phyloP scores from a whole-genome alignment of 2,888 invertebrate genomes.

The Ryuthela nishihirai region DNA sequence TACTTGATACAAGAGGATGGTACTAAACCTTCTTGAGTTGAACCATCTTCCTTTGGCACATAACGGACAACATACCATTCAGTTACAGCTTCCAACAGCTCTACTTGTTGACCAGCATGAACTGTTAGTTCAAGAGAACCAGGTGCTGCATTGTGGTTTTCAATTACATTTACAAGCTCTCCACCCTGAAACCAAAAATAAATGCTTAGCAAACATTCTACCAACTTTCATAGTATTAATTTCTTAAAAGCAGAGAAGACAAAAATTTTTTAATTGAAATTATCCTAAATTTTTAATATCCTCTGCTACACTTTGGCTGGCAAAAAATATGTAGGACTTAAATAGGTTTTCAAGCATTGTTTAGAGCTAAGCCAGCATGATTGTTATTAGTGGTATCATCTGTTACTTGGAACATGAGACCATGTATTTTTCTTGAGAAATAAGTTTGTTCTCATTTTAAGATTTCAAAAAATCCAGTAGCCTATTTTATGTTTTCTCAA shows the following conservation, averaged over 20 bases:
- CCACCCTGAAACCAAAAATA: constrained; percentile 55
- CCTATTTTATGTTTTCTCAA: too few relatives aligned
- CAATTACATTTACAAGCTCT: constrained; percentile 81
- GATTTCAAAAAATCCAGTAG: too few relatives aligned
- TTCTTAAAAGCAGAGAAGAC: not conserved
- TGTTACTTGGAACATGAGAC: too few relatives aligned
- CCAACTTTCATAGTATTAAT: not conserved
- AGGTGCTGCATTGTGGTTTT: constrained; percentile 72
- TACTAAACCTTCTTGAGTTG: constrained; percentile 49
- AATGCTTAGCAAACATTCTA: not conserved
- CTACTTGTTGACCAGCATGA: constrained; percentile 87
- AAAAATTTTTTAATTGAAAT: not conserved
- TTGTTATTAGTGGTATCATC: too few relatives aligned
- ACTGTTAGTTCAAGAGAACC: constrained; percentile 77
- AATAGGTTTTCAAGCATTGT: too few relatives aligned
- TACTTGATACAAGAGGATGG: constrained; percentile 51
- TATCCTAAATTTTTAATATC: not conserved
- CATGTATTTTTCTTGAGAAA: too few relatives aligned
- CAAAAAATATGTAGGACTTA: too few relatives aligned
- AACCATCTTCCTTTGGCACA: constrained; percentile 20
- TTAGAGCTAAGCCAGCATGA: too few relatives aligned
- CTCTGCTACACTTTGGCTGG: not conserved
- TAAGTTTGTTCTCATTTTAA: too few relatives aligned
- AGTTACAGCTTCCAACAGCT: constrained; percentile 70
- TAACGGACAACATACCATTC: constrained; percentile 53